These are phyloP conservation scores for Diceros bicornis DNA, from an alignment of 2,797 vertebrate genomes.

Conservation along the genomic window DNA sequence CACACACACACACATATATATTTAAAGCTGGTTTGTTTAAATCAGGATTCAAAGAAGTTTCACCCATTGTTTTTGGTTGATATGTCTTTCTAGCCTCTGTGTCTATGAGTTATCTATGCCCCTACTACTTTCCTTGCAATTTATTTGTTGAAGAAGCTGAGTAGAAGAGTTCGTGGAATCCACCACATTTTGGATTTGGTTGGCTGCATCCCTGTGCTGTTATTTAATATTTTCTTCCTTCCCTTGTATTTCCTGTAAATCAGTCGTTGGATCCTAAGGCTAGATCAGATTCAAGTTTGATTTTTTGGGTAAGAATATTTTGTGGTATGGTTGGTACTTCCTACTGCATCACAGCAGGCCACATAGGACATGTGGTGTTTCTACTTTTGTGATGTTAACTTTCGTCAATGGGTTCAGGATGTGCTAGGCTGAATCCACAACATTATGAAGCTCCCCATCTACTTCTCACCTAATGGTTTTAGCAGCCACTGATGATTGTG, in stretches of 20 bases:
- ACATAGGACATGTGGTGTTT: background rate
- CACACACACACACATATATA: too few relatives aligned
- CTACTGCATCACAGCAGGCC: background rate
- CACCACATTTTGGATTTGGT: background rate
- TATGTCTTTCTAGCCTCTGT: background rate
- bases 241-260: background rate
- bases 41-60: background rate
- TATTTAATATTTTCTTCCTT: background rate
- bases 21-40: background rate
- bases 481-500: background rate
- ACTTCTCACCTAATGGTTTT: background rate
- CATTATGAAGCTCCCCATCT: accelerated
- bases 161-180: background rate
- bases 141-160: background rate
- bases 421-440: background rate
- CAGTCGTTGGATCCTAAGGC: background rate
- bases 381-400: accelerated
- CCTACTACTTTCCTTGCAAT: background rate
- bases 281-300: background rate
- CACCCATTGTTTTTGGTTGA: background rate
- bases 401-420: background rate
- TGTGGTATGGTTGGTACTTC: background rate
- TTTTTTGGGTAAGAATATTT: background rate
- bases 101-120: background rate
- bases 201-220: background rate